Evolutionary conservation across 2,797 vertebrate species (phyloP).

Genomic region (Yasuhikotakia modesta): DNA sequence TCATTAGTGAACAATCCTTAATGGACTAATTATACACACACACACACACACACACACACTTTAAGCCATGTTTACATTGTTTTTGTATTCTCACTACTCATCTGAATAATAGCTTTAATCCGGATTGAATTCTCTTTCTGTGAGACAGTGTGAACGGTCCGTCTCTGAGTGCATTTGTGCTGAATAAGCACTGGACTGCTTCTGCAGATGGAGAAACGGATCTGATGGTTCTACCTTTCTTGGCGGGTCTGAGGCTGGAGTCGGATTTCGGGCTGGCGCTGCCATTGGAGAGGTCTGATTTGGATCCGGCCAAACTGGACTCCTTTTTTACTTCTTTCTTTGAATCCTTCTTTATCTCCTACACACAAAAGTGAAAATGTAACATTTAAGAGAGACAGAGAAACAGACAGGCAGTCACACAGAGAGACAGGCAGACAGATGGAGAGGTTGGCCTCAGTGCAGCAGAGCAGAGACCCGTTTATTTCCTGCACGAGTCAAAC

Average conservation of each 20-base stretch:
- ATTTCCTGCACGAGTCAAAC: slow-evolving; percentile 40
- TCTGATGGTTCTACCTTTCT: slow-evolving; percentile 80
- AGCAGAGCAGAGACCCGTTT: slow-evolving; percentile 1
- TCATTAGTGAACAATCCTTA: neutral
- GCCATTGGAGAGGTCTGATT: slow-evolving; percentile 87
- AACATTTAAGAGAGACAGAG: neutral
- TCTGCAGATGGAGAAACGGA: neutral
- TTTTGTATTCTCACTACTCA: slow-evolving; percentile 53
- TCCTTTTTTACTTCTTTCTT: slow-evolving; percentile 85
- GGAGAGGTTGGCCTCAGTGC: slow-evolving; percentile 1
- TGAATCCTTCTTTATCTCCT: slow-evolving; percentile 93
- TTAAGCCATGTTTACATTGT: too few species aligned
- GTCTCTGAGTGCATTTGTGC: slow-evolving; percentile 22
- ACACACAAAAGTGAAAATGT: slow-evolving; percentile 59
- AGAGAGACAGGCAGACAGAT: neutral
- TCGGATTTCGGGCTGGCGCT: slow-evolving; percentile 87
- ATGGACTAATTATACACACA: slow-evolving; percentile 5
- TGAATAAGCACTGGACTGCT: slow-evolving; percentile 25
- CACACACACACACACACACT: too few species aligned
- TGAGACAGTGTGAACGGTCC: slow-evolving; percentile 7
- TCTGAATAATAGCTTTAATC: slow-evolving; percentile 65
- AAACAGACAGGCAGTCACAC: slow-evolving; percentile 1
- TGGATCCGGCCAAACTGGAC: slow-evolving; percentile 76
- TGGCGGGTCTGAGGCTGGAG: slow-evolving; percentile 81
- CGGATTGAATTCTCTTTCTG: slow-evolving; percentile 30